A percentile compares a stretch with the other conserved stretches of the same genome.
Evolutionary conservation across 2,888 invertebrate species (phyloP).

Genomic region (Stenoptilia bipunctidactyla): DNA sequence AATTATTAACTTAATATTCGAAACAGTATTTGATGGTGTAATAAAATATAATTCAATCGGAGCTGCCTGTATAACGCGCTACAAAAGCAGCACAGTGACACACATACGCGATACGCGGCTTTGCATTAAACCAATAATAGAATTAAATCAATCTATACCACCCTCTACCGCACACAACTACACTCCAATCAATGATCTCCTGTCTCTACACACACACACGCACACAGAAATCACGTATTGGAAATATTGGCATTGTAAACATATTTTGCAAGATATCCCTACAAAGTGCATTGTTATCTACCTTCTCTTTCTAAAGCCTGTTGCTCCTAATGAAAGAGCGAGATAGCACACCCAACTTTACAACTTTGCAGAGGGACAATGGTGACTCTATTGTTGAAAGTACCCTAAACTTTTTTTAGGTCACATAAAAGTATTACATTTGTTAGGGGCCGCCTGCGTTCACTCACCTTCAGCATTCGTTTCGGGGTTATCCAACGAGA

Average conservation of each 20-base stretch:
- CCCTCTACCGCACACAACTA: constrained; percentile 52
- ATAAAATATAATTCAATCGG: no score
- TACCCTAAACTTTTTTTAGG: constrained; percentile 70
- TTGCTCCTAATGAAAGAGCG: constrained; percentile 25
- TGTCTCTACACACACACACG: constrained; percentile 30
- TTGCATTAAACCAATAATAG: constrained; percentile 69
- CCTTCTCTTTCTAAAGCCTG: constrained; percentile 32
- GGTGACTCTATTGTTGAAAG: constrained; percentile 63
- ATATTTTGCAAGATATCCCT: constrained; percentile 61
- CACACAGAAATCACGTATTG: constrained; percentile 34
- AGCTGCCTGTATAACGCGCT: constrained; percentile 40
- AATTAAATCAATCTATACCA: constrained; percentile 67
- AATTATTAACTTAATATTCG: no score
- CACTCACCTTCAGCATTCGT: constrained; percentile 54
- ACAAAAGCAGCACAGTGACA: constrained; percentile 61
- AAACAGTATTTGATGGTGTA: no score
- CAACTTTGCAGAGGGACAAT: constrained; percentile 62
- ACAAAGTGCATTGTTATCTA: constrained; percentile 29
- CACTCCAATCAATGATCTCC: constrained; percentile 45
- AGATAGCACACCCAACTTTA: constrained; percentile 44
- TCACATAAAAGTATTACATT: constrained; percentile 68
- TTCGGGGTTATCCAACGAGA: constrained; percentile 55
- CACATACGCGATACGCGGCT: constrained; percentile 69
- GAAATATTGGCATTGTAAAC: constrained; percentile 67
- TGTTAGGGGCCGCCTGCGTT: constrained; percentile 56